phyloP scores from a whole-genome alignment of 2,888 invertebrate species.

The Agonopterix alstromeriana region DNA sequence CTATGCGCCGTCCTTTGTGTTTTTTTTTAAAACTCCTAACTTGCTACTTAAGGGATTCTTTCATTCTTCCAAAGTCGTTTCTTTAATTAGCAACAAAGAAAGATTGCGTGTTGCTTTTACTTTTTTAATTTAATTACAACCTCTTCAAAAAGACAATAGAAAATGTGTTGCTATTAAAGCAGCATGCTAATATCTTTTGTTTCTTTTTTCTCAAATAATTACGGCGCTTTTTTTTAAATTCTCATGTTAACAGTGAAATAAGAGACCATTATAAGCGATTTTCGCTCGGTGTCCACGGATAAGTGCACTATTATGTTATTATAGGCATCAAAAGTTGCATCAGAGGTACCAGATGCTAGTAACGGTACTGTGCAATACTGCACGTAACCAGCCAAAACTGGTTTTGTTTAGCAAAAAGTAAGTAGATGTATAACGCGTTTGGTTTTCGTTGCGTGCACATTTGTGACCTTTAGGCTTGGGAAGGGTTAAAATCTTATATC shows the following conservation, averaged over 20 bases:
- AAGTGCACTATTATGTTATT: slow-evolving; percentile 69
- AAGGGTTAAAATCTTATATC: slow-evolving; percentile 27
- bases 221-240: slow-evolving; percentile 5
- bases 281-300: slow-evolving; percentile 28
- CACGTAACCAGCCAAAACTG: slow-evolving; percentile 47
- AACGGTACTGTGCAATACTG: slow-evolving; percentile 66
- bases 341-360: slow-evolving; percentile 46
- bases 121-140: slow-evolving; percentile 70
- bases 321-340: slow-evolving; percentile 70
- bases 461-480: slow-evolving; percentile 46
- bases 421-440: slow-evolving; percentile 34
- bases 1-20: slow-evolving; percentile 31
- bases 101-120: slow-evolving; percentile 69
- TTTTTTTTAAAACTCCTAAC: slow-evolving; percentile 55
- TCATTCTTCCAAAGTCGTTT: slow-evolving; percentile 60
- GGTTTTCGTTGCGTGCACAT: slow-evolving; percentile 46
- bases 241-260: slow-evolving; percentile 21
- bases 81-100: slow-evolving; percentile 73
- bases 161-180: slow-evolving; percentile 53
- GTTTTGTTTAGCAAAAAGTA: slow-evolving; percentile 59
- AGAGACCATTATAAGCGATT: slow-evolving; percentile 23
- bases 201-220: slow-evolving; percentile 8
- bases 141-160: slow-evolving; percentile 55
- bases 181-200: slow-evolving; percentile 51
- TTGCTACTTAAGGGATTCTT: slow-evolving; percentile 70